phyloP scores from a whole-genome alignment of 2,113 vertebrate species.

The Mus musculus region DNA sequence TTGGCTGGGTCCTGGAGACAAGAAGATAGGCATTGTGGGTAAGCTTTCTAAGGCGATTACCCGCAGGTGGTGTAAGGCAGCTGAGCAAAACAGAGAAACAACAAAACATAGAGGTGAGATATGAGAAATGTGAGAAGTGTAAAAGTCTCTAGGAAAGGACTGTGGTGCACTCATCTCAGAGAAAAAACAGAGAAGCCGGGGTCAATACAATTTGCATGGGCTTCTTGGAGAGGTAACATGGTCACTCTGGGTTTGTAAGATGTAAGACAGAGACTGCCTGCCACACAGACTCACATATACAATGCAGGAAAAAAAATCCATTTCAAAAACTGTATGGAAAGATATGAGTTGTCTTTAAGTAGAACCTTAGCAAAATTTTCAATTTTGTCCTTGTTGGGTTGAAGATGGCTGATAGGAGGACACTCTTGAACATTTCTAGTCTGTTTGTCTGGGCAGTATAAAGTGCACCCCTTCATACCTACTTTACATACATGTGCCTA shows the following conservation, averaged over 20 bases:
- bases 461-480: not conserved
- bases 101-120: not conserved
- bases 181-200: slow-evolving; percentile 2
- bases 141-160: slow-evolving; percentile 22
- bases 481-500: not conserved
- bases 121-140: not conserved
- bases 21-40: not conserved
- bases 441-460: not conserved
- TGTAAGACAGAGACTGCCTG: not conserved
- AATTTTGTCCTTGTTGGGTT: not conserved
- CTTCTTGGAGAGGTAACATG: not conserved
- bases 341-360: slow-evolving; percentile 15
- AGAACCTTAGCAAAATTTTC: not conserved
- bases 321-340: slow-evolving; percentile 7
- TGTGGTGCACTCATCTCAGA: not conserved
- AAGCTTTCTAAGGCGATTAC: not conserved
- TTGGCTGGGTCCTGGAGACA: not conserved
- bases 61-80: not conserved
- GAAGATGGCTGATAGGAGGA: not conserved
- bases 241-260: not conserved
- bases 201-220: not conserved
- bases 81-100: slow-evolving; percentile 1
- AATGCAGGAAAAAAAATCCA: not conserved
- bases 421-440: not conserved
- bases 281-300: not conserved